phyloP scores from a whole-genome alignment of 1,140 invertebrate species.

The Gryllus bimaculatus region DNA sequence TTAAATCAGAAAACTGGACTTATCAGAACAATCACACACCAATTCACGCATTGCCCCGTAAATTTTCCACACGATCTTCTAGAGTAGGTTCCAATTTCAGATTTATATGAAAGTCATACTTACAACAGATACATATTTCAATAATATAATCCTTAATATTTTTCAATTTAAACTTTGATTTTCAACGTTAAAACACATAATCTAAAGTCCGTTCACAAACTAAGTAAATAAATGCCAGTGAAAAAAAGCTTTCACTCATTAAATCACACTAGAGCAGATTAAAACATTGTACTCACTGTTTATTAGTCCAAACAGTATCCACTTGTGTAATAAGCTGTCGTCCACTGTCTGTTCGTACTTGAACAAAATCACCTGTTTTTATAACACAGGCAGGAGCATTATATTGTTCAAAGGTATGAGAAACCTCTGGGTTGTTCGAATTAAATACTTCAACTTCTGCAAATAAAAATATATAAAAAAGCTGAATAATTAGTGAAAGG shows the following conservation, averaged over 20 bases:
- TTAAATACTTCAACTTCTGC: conserved; percentile 64
- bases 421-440: conserved; percentile 52
- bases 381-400: conserved; percentile 73
- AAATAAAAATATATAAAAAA: conserved; percentile 8
- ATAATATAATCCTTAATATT: no score
- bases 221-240: neutral
- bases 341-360: conserved; percentile 77
- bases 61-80: no score
- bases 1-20: no score
- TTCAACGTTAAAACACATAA: neutral
- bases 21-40: no score
- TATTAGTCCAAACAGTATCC: conserved; percentile 86
- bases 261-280: neutral
- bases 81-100: no score
- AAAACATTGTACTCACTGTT: conserved; percentile 49
- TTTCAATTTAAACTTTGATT: no score
- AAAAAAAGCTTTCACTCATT: neutral
- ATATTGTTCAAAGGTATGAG: conserved; percentile 87
- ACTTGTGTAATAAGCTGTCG: conserved; percentile 87
- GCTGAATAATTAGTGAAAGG: neutral
- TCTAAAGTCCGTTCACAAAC: neutral
- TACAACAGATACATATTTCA: no score
- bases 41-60: no score
- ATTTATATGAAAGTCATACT: no score
- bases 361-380: conserved; percentile 89